phyloP scores from a whole-genome alignment of 2,113 vertebrate genomes.

The Candoia aspera region DNA sequence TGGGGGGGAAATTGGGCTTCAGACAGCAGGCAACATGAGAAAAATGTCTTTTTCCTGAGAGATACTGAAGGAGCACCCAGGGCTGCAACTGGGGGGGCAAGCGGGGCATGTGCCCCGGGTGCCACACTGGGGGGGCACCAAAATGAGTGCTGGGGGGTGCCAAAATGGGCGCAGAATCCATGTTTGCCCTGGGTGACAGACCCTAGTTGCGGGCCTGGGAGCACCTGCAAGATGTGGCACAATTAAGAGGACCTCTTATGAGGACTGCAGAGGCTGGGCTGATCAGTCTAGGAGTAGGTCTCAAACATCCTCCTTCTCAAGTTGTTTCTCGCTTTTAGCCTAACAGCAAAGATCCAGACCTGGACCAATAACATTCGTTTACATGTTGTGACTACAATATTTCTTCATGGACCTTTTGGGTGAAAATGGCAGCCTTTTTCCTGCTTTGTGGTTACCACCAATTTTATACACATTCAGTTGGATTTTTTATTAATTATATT shows the following conservation, averaged over 20 bases:
- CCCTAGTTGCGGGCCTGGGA: too few species aligned
- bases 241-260: not conserved
- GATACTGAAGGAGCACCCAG: not conserved
- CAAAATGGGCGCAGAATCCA: too few species aligned
- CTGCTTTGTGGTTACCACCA: not conserved
- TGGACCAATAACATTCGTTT: not conserved
- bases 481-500: not conserved
- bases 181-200: too few species aligned
- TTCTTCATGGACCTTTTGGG: not conserved
- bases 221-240: not conserved
- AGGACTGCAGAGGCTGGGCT: not conserved
- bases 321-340: not conserved
- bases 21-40: not conserved
- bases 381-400: not conserved
- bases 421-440: not conserved
- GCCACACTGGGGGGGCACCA: too few species aligned
- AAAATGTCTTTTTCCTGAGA: not conserved
- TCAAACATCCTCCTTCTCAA: not conserved
- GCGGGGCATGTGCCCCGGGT: too few species aligned
- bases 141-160: too few species aligned
- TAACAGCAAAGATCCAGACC: not conserved
- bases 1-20: not conserved
- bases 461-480: not conserved
- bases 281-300: not conserved
- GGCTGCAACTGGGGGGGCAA: too few species aligned